Evolutionary conservation across 2,113 vertebrate species (phyloP).

Genomic region (Picathartes gymnocephalus): DNA sequence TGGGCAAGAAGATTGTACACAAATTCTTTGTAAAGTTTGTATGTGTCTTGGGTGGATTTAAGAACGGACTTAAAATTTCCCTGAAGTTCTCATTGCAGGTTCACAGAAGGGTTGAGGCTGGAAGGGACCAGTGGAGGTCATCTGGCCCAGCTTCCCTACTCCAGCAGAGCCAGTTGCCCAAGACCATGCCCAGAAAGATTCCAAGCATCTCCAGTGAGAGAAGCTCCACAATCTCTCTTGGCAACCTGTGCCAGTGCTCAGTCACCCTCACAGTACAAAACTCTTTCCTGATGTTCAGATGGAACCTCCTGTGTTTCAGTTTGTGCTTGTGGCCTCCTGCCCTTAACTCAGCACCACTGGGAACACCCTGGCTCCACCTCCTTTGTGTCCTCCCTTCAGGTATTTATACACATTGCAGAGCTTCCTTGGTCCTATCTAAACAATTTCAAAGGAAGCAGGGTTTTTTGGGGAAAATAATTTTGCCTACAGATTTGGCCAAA

Average conservation of each 20-base stretch:
- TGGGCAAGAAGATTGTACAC: background rate
- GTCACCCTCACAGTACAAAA: background rate
- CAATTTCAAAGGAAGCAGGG: background rate
- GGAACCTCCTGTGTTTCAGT: background rate
- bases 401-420: background rate
- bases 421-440: background rate
- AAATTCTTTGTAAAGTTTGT: background rate
- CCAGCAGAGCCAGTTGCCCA: background rate
- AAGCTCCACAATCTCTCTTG: background rate
- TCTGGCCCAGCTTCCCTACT: background rate
- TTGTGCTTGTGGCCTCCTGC: background rate
- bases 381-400: background rate
- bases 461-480: background rate
- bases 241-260: background rate
- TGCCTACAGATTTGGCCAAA: background rate
- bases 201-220: background rate
- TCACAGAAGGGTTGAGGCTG: background rate
- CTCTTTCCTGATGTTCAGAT: background rate
- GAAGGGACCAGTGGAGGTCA: background rate
- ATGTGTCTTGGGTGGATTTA: background rate
- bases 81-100: background rate
- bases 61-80: background rate
- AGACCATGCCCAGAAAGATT: background rate
- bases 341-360: background rate
- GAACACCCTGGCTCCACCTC: background rate